These are phyloP conservation scores for Pectinophora gossypiella DNA, from an alignment of 1,140 invertebrate genomes.

Conservation along the genomic window DNA sequence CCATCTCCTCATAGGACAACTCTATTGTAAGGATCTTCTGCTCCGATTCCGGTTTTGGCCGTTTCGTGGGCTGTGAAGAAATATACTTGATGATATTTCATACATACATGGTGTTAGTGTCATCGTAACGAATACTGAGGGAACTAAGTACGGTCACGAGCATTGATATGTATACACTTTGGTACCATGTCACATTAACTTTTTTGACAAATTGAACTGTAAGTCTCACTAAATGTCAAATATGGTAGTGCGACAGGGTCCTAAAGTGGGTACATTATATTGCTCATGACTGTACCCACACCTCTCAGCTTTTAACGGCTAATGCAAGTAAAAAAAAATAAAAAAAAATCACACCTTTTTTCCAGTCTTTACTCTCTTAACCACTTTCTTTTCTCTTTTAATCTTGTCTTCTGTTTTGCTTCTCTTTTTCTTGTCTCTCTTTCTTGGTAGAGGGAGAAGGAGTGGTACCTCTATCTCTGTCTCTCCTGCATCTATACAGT, in stretches of 20 bases:
- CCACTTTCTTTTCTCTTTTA: constrained; percentile 15
- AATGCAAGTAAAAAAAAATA: neutral
- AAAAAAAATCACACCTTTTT: constrained; percentile 10
- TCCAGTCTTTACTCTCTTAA: constrained; percentile 11
- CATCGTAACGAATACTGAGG: too few relatives aligned
- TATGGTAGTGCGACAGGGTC: too few relatives aligned
- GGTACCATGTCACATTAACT: too few relatives aligned
- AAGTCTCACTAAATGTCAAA: too few relatives aligned
- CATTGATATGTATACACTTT: too few relatives aligned
- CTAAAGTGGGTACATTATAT: too few relatives aligned
- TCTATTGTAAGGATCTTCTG: constrained; percentile 39
- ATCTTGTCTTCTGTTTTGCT: constrained; percentile 7
- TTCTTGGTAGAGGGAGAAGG: too few relatives aligned
- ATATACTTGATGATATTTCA: neutral
- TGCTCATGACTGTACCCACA: too few relatives aligned
- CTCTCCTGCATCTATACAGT: neutral
- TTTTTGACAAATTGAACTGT: too few relatives aligned
- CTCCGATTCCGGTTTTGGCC: constrained; percentile 9
- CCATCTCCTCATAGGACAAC: constrained; percentile 50
- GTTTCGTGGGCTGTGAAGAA: constrained; percentile 14
- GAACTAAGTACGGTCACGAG: too few relatives aligned
- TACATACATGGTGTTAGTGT: too few relatives aligned
- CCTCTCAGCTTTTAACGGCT: too few relatives aligned
- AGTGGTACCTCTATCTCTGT: constrained; percentile 11
- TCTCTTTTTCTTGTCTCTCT: constrained; percentile 9